Evolutionary conservation across 2,888 invertebrate genomes (phyloP), one percentile per base, ranked within the genome.

Genomic region (Ormyrus rosae): DNA sequence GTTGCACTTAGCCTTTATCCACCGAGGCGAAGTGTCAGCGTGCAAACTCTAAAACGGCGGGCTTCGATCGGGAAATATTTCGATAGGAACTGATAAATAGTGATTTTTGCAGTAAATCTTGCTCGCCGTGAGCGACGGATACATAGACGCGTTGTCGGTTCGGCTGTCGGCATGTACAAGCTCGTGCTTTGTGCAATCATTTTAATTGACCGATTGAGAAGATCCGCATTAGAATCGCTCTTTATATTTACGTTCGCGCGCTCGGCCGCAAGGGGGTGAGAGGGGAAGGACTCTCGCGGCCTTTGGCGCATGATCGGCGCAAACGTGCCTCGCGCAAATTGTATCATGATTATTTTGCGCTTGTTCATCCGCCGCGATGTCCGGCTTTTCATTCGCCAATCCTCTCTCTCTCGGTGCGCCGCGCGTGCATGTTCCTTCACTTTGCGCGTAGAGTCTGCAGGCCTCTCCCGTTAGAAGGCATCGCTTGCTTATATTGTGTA

Each of bases 281-380:
- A n/a, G 34, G 56, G 19, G 13, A 68, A 10, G 68, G 50, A 53
- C 4, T 48, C 4, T 55, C 71, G 34, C 19, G n/a, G 13, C n/a
- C 9, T 9, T 5, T 3, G 60, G 7, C 45, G 13, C 46, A 55
- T 53, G 55, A 65, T 64, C 48, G 11, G 48, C 55, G 50, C 48
- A 69, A 19, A 63, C 19, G 55, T 55, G 63, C 67, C 53, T 60
- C 53, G 65, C 56, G 75, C 74, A 80, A 80, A 80, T 70, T 75
- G 75, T 80, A 80, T 75, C 75, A 71, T 64, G 61, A 80, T 80
- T 80, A 80, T 70, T 80, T 71, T 71, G 64, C 58, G 75, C 61
- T 74, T 75, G 65, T 70, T 75, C 67, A 78, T 71, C 19, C 63
- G 56, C 51, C 34, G 46, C 56, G 48, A 61, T 53, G 53, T 61